Evolutionary conservation across 2,797 vertebrate species (phyloP).

Genomic region (Silurus lanzhouensis): DNA sequence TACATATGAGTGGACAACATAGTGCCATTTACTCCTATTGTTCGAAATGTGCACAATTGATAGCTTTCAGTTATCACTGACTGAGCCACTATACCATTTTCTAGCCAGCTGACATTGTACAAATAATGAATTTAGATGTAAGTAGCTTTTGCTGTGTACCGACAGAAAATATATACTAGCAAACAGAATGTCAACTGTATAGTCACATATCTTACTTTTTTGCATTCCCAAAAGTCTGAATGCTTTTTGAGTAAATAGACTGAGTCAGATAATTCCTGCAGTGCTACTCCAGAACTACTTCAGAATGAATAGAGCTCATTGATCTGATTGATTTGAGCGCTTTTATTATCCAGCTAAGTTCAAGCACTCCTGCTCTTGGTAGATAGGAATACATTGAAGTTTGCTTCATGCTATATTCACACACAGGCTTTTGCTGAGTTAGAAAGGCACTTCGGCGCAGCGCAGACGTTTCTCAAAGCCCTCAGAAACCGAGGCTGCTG

Average conservation of each 20-base stretch:
- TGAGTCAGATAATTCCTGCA: conserved; percentile 1
- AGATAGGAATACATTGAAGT: not conserved
- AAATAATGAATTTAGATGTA: too few relatives aligned
- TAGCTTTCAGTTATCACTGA: too few relatives aligned
- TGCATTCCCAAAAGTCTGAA: not conserved
- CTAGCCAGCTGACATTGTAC: too few relatives aligned
- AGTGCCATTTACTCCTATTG: too few relatives aligned
- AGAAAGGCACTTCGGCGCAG: not conserved
- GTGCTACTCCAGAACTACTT: conserved; percentile 4
- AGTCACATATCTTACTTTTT: too few relatives aligned
- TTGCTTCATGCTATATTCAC: not conserved
- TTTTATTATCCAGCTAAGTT: not conserved
- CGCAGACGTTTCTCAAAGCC: not conserved
- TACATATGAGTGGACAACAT: not conserved
- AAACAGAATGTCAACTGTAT: too few relatives aligned
- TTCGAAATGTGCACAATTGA: too few relatives aligned
- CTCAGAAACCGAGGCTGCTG: not conserved
- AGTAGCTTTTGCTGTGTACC: too few relatives aligned
- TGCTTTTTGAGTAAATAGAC: not conserved
- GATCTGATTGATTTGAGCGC: conserved; percentile 32
- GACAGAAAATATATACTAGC: too few relatives aligned
- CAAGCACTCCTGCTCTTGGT: not conserved
- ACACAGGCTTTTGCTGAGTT: not conserved
- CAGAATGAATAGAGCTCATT: conserved; percentile 18
- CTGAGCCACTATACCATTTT: too few relatives aligned